phyloP scores from a whole-genome alignment of 2,797 vertebrate species.

The Tamandua tetradactyla region DNA sequence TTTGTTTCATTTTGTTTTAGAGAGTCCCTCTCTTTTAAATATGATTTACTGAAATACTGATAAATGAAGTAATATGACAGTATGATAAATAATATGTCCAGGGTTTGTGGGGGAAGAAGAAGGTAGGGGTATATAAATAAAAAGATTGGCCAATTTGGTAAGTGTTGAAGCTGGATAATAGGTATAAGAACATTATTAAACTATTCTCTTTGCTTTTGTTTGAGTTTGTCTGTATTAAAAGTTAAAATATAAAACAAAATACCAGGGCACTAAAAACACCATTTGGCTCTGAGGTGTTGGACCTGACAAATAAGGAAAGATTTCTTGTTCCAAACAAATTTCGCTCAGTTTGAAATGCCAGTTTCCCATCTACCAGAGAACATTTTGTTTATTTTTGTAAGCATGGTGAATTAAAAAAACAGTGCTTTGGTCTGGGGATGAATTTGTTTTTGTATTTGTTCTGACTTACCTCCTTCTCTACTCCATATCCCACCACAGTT shows the following conservation, averaged over 20 bases:
- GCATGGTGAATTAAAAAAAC: conserved; percentile 35
- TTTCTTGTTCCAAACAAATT: neutral
- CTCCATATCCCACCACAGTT: conserved; percentile 73
- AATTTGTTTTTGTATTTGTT: conserved; percentile 30
- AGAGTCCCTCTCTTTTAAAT: neutral
- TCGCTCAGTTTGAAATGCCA: conserved; percentile 8
- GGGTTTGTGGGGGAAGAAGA: neutral
- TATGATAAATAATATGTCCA: too few species aligned
- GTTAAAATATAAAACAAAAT: conserved; percentile 26
- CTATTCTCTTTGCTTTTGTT: conserved; percentile 6
- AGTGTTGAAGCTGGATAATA: neutral
- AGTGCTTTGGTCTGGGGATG: neutral
- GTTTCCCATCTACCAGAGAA: neutral
- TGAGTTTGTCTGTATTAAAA: neutral
- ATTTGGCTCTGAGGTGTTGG: neutral
- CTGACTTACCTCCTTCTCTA: neutral
- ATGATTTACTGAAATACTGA: neutral
- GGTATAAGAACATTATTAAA: neutral
- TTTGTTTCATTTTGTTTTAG: neutral
- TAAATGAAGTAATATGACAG: neutral
- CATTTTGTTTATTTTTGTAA: neutral
- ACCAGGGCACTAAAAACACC: neutral
- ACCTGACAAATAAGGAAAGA: neutral
- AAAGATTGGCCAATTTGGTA: neutral
- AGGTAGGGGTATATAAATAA: neutral